Conservation (phyloP, 1,140 invertebrate genomes). For the Acyrthosiphon pisum region DNA sequence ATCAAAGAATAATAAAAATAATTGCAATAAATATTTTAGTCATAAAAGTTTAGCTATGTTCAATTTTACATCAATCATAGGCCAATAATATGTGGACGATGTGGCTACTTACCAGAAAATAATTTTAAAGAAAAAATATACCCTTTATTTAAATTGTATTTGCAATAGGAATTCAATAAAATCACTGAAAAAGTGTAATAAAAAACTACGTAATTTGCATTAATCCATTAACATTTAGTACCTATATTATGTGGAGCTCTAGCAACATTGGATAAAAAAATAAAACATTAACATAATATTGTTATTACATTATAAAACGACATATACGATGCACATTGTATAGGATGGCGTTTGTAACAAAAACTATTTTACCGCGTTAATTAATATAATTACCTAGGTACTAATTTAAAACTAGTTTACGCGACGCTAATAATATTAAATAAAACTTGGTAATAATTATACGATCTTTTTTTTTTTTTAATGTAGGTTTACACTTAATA, state of each 20-base stretch:
- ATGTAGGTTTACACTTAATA: background rate
- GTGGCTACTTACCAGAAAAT: background rate
- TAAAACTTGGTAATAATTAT: slow-evolving; percentile 7
- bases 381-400: slow-evolving; percentile 4
- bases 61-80: background rate
- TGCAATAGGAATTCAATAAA: background rate
- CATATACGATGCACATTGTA: background rate
- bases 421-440: background rate
- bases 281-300: slow-evolving; percentile 8
- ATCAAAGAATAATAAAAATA: background rate
- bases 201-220: background rate
- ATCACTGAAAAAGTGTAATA: background rate
- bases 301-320: background rate
- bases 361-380: background rate
- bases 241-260: background rate
- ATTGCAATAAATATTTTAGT: background rate
- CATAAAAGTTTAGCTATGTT: background rate
- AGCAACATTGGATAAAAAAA: background rate
- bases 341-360: background rate
- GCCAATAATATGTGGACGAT: background rate
- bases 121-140: background rate
- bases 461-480: background rate
- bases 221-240: background rate
- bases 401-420: slow-evolving; percentile 16
- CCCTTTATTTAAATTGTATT: background rate